These are phyloP conservation scores for Pristionchus japonicus DNA, from an alignment of 2,888 invertebrate species.

Conservation along the genomic window DNA sequence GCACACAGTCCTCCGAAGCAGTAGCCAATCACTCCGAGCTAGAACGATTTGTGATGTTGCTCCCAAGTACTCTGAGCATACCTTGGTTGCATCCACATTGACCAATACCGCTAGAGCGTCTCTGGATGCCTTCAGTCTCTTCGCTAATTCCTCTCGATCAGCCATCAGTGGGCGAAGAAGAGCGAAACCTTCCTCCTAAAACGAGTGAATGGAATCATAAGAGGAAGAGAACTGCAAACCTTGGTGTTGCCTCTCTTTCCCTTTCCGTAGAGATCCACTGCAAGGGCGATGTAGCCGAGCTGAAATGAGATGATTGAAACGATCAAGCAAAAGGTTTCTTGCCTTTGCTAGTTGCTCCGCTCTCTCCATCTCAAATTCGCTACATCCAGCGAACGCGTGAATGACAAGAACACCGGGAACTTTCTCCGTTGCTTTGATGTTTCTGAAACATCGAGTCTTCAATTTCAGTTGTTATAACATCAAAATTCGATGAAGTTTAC, in stretches of 20 bases:
- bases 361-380: slow-evolving; percentile 62
- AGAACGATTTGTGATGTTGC: not conserved
- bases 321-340: too few relatives aligned
- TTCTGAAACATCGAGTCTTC: not conserved
- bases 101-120: slow-evolving; percentile 56
- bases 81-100: slow-evolving; percentile 51
- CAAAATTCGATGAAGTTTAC: not conserved
- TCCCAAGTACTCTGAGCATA: not conserved
- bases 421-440: slow-evolving; percentile 22
- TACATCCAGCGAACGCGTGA: slow-evolving; percentile 68
- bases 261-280: slow-evolving; percentile 71
- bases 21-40: slow-evolving; percentile 67
- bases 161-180: slow-evolving; percentile 59
- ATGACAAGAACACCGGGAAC: slow-evolving; percentile 64
- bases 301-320: slow-evolving; percentile 38
- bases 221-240: slow-evolving; percentile 28
- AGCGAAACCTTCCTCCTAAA: slow-evolving; percentile 56
- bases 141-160: slow-evolving; percentile 58
- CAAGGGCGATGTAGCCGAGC: slow-evolving; percentile 69
- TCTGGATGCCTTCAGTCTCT: slow-evolving; percentile 59
- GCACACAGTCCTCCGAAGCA: slow-evolving; percentile 71
- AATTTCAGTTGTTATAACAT: too few relatives aligned
- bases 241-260: slow-evolving; percentile 58
- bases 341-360: slow-evolving; percentile 61
- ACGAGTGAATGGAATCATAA: too few relatives aligned